Evolutionary conservation across 2,797 vertebrate genomes (phyloP), one percentile per base, ranked within the genome.

Genomic region (Dryobates pubescens): DNA sequence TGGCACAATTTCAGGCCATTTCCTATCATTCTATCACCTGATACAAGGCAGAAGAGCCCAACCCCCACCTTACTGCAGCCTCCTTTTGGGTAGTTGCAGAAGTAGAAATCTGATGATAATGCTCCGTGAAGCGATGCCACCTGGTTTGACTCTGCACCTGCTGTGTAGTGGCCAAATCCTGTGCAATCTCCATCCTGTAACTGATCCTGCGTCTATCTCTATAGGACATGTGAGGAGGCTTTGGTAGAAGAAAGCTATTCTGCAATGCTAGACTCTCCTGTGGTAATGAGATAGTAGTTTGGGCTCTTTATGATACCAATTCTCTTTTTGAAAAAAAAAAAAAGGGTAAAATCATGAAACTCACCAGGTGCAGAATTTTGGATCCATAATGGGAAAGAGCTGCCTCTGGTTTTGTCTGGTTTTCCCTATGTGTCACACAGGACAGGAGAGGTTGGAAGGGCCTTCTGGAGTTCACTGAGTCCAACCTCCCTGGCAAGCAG

Each of bases 281-380:
- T 73, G 88, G 47, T 61, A 73, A 53, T 67, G n/a, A 70, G 15
- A 27, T 62, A 67, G 49, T 78, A 49, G 38, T 63, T 93, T 84
- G 38, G 15, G 88, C 14, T 75, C 41, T 79, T 89, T 85, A 56
- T 43, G 38, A 86, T 19, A 73, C 7, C 76, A 82, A 86, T 92
- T 88, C 43, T 73, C 32, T 34, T 82, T 12, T 73, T 79, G 22
- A 34, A 34, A 34, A 12, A 38, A 38, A 75, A 67, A 86, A 41
- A 41, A 41, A 41, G 12, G 41, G 41, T 76, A 64, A 86, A 84
- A 82, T 81, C 2, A 89, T 75, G 76, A 82, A 83, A 82, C 89
- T 72, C 58, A 93, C 77, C 69, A 91, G 81, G 92, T 94, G 68
- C 86, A 89, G 89, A 86, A 94, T 92, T 95, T 92, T 94, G 73